phyloP scores from a whole-genome alignment of 2,888 invertebrate species.

The Hylaea fasciaria region DNA sequence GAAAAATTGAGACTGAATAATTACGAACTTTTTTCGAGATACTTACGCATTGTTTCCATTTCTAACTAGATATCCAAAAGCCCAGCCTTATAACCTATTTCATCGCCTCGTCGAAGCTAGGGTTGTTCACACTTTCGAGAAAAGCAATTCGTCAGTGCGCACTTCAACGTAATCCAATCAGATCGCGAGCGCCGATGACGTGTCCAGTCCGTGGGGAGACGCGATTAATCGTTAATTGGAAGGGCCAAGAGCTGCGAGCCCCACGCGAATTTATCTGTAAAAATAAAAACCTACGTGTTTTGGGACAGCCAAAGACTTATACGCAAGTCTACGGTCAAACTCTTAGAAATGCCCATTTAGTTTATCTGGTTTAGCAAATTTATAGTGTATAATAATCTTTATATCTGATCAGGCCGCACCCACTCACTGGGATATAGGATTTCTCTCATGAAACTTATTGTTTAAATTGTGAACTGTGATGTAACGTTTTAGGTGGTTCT shows the following conservation, averaged over 20 bases:
- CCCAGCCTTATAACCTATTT: neutral
- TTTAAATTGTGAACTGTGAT: too few relatives aligned
- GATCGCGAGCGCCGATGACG: conserved; percentile 47
- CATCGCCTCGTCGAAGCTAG: neutral
- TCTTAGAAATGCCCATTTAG: too few relatives aligned
- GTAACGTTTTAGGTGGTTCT: too few relatives aligned
- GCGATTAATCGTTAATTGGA: conserved; percentile 62
- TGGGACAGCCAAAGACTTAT: neutral
- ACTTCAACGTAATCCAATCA: conserved; percentile 38
- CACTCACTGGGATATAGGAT: too few relatives aligned
- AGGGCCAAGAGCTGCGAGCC: conserved; percentile 49
- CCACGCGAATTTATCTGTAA: conserved; percentile 34
- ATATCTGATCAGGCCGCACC: too few relatives aligned
- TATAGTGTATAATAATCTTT: too few relatives aligned
- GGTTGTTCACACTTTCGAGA: conserved; percentile 1
- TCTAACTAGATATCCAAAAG: neutral
- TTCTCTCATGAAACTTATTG: too few relatives aligned
- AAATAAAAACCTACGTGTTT: conserved; percentile 16
- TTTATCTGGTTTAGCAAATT: too few relatives aligned
- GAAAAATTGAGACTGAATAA: too few relatives aligned
- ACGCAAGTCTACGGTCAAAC: neutral
- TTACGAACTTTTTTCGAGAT: too few relatives aligned
- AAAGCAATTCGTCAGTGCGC: conserved; percentile 24
- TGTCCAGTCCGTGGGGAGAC: conserved; percentile 47
- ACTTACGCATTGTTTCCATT: neutral